Percentiles rank a stretch among this genome's conserved stretches.
Evolutionary conservation across 1,140 invertebrate species (phyloP).

Genomic region (Scaptomyza pallida): DNA sequence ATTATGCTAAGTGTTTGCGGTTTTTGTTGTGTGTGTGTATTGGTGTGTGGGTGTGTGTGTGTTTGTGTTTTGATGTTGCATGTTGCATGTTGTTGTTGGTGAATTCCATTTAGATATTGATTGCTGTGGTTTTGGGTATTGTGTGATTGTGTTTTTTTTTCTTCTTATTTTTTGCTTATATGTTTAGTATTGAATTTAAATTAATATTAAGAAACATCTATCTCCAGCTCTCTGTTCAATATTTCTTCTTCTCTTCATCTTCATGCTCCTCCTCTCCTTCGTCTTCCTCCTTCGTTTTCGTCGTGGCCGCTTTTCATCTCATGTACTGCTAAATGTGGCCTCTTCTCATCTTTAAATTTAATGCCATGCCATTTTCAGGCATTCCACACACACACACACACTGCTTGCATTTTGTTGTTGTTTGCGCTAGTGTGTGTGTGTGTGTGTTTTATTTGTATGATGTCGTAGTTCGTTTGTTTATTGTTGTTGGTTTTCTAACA

Average conservation of each 20-base stretch:
- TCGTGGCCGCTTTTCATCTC: not conserved
- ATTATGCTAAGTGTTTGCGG: slow-evolving; percentile 70
- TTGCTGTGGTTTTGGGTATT: slow-evolving; percentile 22
- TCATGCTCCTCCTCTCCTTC: not conserved
- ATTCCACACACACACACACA: not conserved
- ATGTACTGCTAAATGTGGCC: not conserved
- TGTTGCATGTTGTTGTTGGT: slow-evolving; percentile 28
- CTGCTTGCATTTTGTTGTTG: slow-evolving; percentile 7
- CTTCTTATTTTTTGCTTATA: slow-evolving; percentile 49
- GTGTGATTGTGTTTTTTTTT: no score
- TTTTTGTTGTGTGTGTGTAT: slow-evolving; percentile 25
- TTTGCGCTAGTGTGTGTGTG: not conserved
- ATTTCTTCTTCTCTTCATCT: not conserved
- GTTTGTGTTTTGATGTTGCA: slow-evolving; percentile 5
- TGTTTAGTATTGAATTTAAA: slow-evolving; percentile 76
- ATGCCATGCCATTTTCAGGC: not conserved
- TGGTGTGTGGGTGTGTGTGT: slow-evolving; percentile 5
- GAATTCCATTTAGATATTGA: slow-evolving; percentile 54
- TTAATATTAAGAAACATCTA: slow-evolving; percentile 77
- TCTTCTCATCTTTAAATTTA: not conserved
- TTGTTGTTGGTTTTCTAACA: slow-evolving; percentile 12
- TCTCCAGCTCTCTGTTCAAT: slow-evolving; percentile 2
- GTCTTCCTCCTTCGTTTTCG: not conserved
- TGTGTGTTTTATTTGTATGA: not conserved
- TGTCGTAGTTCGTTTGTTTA: not conserved